phyloP scores from a whole-genome alignment of 2,888 invertebrate genomes.

The Mellilla xanthometata region DNA sequence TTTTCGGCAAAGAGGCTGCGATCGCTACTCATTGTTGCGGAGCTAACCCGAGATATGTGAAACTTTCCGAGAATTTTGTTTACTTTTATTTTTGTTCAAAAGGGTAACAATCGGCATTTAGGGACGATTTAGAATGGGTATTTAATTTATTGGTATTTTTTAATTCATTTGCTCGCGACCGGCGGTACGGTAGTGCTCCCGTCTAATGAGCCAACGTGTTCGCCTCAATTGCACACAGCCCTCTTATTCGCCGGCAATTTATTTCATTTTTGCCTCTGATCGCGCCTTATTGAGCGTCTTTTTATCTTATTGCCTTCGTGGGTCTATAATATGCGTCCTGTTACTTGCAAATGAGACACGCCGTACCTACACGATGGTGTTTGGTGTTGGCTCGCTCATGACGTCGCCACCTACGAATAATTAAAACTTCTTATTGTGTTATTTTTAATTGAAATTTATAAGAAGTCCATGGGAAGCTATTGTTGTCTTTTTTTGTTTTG shows the following conservation, averaged over 20 bases:
- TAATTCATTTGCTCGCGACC: slow-evolving; percentile 34
- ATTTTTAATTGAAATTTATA: slow-evolving; percentile 39
- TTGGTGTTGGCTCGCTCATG: slow-evolving; percentile 67
- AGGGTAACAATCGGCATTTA: slow-evolving; percentile 29
- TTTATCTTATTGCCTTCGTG: slow-evolving; percentile 80
- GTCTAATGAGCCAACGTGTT: slow-evolving; percentile 81
- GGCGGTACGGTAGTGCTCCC: slow-evolving; percentile 42
- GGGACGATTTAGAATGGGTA: slow-evolving; percentile 32
- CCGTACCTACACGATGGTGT: slow-evolving; percentile 68
- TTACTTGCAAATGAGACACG: slow-evolving; percentile 81
- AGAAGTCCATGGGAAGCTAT: slow-evolving; percentile 35
- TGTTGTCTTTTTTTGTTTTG: slow-evolving; percentile 29
- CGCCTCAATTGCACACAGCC: slow-evolving; percentile 80
- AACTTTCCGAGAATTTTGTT: slow-evolving; percentile 58
- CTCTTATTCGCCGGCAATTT: slow-evolving; percentile 81
- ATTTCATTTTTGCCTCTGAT: slow-evolving; percentile 82
- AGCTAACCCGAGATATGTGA: slow-evolving; percentile 54
- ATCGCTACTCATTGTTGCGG: slow-evolving; percentile 52
- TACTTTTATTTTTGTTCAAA: slow-evolving; percentile 47
- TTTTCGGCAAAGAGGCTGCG: slow-evolving; percentile 67
- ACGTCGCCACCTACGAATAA: slow-evolving; percentile 68
- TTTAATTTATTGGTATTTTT: slow-evolving; percentile 37
- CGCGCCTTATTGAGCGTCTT: slow-evolving; percentile 81
- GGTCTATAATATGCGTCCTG: slow-evolving; percentile 80
- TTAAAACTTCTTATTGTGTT: slow-evolving; percentile 59